A percentile compares a stretch with the other conserved stretches of the same genome.
Conservation (phyloP, 2,888 invertebrate genomes). For the Eupeodes luniger region DNA sequence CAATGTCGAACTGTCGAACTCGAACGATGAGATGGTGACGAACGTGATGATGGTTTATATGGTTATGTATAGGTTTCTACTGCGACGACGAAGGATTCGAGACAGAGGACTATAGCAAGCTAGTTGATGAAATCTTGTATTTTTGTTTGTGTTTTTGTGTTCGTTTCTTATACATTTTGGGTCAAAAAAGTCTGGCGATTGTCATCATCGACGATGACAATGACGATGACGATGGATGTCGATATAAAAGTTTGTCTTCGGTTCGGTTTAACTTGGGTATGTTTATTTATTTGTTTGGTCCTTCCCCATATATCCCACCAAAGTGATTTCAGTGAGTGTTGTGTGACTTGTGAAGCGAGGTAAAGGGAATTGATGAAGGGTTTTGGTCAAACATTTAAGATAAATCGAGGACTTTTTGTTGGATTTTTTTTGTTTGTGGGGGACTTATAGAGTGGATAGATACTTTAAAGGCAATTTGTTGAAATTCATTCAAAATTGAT, state of each 20-base stretch:
- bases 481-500: neutral
- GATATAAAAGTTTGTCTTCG: constrained; percentile 13
- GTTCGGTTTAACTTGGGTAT: neutral
- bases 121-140: constrained; percentile 15
- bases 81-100: constrained; percentile 31
- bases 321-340: constrained; percentile 31
- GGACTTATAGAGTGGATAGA: no score
- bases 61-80: neutral
- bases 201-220: constrained; percentile 9
- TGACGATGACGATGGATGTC: neutral
- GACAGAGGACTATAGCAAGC: neutral
- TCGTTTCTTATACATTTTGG: neutral
- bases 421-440: neutral
- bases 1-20: constrained; percentile 23
- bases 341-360: neutral
- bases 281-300: constrained; percentile 15
- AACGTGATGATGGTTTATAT: neutral
- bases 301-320: neutral
- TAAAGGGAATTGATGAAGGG: neutral
- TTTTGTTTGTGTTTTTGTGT: neutral
- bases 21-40: neutral
- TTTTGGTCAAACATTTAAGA: constrained; percentile 25
- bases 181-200: constrained; percentile 34
- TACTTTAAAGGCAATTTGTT: constrained; percentile 14
- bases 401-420: neutral